phyloP scores from a whole-genome alignment of 2,797 vertebrate genomes.

The Eurystomus glaucurus region DNA sequence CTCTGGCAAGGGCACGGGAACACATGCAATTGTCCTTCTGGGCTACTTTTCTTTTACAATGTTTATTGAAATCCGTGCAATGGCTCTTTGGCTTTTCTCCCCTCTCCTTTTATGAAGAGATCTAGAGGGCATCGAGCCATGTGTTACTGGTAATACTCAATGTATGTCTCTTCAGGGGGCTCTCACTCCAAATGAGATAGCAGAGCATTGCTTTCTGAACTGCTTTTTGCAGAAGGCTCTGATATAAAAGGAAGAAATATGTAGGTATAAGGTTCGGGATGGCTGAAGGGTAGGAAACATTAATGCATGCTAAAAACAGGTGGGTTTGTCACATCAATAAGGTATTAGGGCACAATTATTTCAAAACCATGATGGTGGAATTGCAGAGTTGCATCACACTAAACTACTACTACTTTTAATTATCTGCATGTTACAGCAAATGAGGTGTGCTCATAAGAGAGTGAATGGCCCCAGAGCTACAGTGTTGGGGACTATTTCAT shows the following conservation, averaged over 20 bases:
- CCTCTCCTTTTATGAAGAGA: background rate
- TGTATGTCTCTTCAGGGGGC: conserved; percentile 54
- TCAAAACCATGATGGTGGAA: background rate
- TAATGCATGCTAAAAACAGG: background rate
- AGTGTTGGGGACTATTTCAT: background rate
- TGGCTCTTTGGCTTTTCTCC: conserved; percentile 5
- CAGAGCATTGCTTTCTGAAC: background rate
- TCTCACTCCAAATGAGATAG: conserved; percentile 47
- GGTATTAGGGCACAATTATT: background rate
- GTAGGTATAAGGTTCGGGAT: background rate
- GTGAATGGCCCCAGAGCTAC: background rate
- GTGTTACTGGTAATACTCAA: background rate
- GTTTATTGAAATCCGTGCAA: background rate
- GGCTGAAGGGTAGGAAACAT: background rate
- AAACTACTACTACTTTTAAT: background rate
- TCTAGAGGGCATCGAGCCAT: background rate
- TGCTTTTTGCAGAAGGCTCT: background rate
- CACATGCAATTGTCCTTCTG: background rate
- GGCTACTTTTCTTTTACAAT: background rate
- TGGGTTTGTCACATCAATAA: background rate
- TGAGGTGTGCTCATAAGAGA: background rate
- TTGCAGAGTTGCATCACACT: background rate
- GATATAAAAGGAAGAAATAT: conserved; percentile 22
- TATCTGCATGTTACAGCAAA: background rate
- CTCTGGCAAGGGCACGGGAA: conserved; percentile 29